Percentiles rank a stretch among this genome's conserved stretches.
phyloP scores from a whole-genome alignment of 2,888 invertebrate genomes.

The Eudasyphora cyanicolor region DNA sequence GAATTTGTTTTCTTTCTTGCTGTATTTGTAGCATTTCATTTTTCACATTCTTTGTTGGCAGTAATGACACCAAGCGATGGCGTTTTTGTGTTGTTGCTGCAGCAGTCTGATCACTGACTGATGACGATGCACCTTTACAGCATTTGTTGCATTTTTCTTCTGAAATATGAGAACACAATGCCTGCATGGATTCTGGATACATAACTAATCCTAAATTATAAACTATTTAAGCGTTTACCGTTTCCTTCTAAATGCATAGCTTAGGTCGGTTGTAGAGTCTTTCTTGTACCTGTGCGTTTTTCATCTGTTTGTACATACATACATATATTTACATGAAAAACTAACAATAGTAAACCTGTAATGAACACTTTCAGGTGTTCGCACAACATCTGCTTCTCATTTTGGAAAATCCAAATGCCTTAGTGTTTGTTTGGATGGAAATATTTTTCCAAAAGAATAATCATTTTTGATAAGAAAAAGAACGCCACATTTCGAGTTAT shows the following conservation, averaged over 20 bases:
- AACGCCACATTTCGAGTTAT: no score
- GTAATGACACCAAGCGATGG: not conserved
- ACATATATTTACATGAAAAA: not conserved
- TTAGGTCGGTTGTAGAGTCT: not conserved
- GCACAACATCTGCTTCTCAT: conserved; percentile 51
- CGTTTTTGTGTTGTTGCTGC: not conserved
- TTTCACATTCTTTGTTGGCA: conserved; percentile 18
- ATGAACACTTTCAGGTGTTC: conserved; percentile 53
- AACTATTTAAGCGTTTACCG: conserved; percentile 57
- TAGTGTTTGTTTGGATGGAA: not conserved
- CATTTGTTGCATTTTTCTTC: conserved; percentile 31
- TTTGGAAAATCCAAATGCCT: not conserved
- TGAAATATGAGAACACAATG: conserved; percentile 16
- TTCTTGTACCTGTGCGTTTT: not conserved
- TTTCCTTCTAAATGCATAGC: no score
- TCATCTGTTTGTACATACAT: not conserved
- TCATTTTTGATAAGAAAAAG: no score
- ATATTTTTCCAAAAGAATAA: not conserved
- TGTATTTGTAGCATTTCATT: not conserved
- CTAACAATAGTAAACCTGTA: conserved; percentile 39
- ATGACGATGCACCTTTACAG: conserved; percentile 60
- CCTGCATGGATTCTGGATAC: not conserved
- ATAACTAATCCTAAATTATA: conserved; percentile 61
- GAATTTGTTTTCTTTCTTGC: not conserved
- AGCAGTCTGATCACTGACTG: no score